Base-by-base conservation (phyloP, 2,888 invertebrate genomes). In the Macropis europaea region DNA sequence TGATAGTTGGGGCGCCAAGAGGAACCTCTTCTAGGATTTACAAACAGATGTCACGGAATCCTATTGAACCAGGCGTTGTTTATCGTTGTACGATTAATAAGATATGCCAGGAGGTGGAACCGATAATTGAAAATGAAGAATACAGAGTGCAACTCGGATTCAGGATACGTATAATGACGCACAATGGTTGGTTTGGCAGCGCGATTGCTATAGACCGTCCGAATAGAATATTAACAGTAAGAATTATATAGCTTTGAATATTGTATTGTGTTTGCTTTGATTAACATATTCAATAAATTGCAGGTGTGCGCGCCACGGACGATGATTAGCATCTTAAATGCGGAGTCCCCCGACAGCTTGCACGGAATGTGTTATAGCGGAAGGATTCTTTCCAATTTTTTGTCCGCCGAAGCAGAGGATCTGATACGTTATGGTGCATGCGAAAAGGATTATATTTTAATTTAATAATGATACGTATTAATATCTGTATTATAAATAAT, bases 1-100 rank as follows among this genome's bases (percentile, higher is more conserved):
- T 92, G 22, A 82, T 92, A 32, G 87, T 92, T 69, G 92, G 92
- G 34, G 92, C 92, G n/a, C 92, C 93, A 2, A 90, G 90, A 59
- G 91, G 91, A 7, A 92, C 92, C 82, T 92, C 91, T 4, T 78
- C 89, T 43, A 22, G 6, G 5, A 26, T 43, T 22, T 26, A 83
- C 17, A 17, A 17, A 0, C n/a, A 43, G 13, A 48, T 13, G 11
- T 15, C 53, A 5, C 1, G 4, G 86, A 79, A 86, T 40, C 81
- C 91, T 2, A 85, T 87, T 45, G 91, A 92, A 84, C 91, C 92
- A 3, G 93, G 93, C n/a, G 90, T 91, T 13, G 89, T 91, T n/a
- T 92, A 91, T 83, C 89, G 90, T 34, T 93, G 93, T 64, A 47
- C 2, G 3, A 24, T 84, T 2, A n/a, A 30, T 2, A 53, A 0